These are phyloP conservation scores for Mesocentrotus franciscanus DNA, from an alignment of 53 echinoderm and acorn worm species.

Conservation along the genomic window DNA sequence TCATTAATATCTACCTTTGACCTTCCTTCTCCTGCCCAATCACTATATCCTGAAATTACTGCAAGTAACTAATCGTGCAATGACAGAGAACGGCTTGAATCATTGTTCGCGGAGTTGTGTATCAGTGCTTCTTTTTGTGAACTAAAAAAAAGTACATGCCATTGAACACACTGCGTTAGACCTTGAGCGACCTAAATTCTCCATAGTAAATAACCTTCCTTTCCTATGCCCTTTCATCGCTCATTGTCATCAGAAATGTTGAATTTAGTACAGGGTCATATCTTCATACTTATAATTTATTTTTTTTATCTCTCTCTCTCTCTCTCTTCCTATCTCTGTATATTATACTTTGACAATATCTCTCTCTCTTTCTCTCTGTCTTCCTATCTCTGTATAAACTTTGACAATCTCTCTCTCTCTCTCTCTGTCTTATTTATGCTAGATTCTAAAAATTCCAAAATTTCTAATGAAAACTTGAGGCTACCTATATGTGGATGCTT, in stretches of 20 bases:
- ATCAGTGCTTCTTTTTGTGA: slow-evolving; percentile 42
- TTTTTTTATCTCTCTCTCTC: not conserved
- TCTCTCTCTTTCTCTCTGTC: not conserved
- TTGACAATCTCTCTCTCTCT: not conserved
- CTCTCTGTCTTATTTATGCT: not conserved
- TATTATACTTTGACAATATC: not conserved
- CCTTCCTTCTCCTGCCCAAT: not conserved
- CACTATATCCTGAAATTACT: slow-evolving; percentile 4
- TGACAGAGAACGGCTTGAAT: not conserved
- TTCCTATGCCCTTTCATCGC: slow-evolving; percentile 14
- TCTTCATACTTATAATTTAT: not conserved
- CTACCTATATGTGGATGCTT: not conserved
- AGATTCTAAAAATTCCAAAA: not conserved
- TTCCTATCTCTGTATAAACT: not conserved
- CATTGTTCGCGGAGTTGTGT: not conserved
- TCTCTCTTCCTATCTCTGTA: not conserved
- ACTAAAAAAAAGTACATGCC: slow-evolving; percentile 54
- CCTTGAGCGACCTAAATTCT: slow-evolving; percentile 63
- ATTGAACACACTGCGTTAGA: not conserved
- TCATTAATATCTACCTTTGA: not conserved
- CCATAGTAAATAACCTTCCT: slow-evolving; percentile 45
- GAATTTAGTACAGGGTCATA: slow-evolving; percentile 39
- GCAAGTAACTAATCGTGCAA: slow-evolving; percentile 14
- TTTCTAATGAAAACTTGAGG: not conserved
- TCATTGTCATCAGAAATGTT: slow-evolving; percentile 57